Conservation (phyloP, 2,797 vertebrate genomes). For the Eremophila alpestris region DNA sequence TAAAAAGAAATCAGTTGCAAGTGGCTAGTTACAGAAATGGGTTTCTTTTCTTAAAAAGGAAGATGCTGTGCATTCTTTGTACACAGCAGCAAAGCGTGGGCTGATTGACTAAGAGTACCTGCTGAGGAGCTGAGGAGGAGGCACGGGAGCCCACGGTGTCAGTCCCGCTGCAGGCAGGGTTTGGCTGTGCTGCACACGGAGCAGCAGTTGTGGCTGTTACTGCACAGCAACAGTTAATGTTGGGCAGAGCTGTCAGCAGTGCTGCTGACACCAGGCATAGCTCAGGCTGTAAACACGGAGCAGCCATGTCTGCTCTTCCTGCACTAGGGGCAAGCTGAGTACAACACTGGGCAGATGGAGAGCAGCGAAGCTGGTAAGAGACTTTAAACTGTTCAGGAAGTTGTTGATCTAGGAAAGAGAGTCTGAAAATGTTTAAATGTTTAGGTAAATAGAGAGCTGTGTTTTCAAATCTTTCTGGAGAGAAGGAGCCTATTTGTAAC, state of each 20-base stretch:
- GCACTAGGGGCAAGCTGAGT: not conserved
- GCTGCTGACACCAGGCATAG: constrained; percentile 53
- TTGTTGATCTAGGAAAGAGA: not conserved
- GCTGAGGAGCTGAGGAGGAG: not conserved
- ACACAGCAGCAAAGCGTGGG: not conserved
- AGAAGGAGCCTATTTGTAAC: not conserved
- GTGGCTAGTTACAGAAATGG: not conserved
- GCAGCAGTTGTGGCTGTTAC: not conserved
- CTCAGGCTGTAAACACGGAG: constrained; percentile 47
- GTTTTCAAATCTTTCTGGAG: not conserved
- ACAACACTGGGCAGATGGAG: constrained; percentile 53
- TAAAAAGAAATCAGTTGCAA: not conserved
- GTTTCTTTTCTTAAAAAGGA: not conserved
- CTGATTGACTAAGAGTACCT: not conserved
- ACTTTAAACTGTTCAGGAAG: not conserved
- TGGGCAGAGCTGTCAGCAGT: not conserved
- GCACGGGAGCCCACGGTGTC: not conserved
- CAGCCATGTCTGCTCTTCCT: constrained; percentile 50
- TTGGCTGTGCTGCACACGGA: not conserved
- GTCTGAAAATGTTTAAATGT: not conserved
- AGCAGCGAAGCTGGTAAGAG: constrained; percentile 51
- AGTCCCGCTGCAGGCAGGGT: not conserved
- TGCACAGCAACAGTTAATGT: constrained; percentile 47
- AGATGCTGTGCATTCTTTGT: not conserved
- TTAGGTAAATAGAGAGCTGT: not conserved